Conservation (phyloP, 35 echinoderm and acorn worm species). For the Chiridota heheva region DNA sequence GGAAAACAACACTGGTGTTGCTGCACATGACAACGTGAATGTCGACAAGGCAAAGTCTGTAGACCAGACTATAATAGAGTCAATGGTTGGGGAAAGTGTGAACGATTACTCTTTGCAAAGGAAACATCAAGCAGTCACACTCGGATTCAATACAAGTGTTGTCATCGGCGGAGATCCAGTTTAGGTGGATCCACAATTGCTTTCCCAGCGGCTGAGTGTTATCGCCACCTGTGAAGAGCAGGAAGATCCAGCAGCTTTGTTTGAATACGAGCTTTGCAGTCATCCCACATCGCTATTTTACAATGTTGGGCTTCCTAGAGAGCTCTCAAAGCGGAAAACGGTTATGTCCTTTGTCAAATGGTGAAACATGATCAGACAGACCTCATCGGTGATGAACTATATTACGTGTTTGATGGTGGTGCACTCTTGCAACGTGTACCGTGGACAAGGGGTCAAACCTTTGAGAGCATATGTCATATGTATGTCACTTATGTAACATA, state of each 20-base stretch:
- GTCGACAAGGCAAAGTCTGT: no score
- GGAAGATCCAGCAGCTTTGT: conserved; percentile 39
- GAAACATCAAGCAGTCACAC: no score
- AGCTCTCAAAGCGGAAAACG: conserved; percentile 43
- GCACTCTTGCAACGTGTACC: conserved; percentile 42
- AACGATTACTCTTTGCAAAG: no score
- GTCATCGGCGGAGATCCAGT: conserved; percentile 15
- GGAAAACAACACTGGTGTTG: no score
- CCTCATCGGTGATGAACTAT: neutral
- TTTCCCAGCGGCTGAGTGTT: conserved; percentile 41
- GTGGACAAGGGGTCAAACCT: conserved; percentile 38
- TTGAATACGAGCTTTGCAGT: conserved; percentile 46
- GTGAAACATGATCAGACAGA: conserved; percentile 48
- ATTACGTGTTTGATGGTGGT: neutral
- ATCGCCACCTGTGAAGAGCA: neutral
- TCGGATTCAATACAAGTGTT: no score
- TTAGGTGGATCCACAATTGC: conserved; percentile 40
- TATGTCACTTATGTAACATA: conserved; percentile 49
- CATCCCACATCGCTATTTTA: no score
- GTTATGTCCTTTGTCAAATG: conserved; percentile 35
- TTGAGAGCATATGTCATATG: conserved; percentile 31
- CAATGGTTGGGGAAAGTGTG: no score
- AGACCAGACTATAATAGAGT: no score
- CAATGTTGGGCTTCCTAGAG: conserved; percentile 40
- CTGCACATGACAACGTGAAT: no score